Conservation (phyloP, 2,113 vertebrate species). For the Montifringilla adamsi region DNA sequence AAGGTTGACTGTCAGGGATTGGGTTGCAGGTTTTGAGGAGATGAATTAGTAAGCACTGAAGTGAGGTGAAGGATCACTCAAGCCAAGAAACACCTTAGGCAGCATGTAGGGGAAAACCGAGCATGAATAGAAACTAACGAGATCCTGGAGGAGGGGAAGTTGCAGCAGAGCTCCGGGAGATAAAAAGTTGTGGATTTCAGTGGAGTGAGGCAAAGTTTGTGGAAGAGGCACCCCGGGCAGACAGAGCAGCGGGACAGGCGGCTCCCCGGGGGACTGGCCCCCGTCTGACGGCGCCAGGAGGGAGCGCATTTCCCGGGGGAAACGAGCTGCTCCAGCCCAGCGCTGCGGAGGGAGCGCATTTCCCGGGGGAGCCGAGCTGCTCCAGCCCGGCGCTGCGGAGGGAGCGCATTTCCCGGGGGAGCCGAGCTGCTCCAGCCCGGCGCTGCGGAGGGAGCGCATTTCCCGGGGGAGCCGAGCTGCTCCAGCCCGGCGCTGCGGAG, state of each 20-base stretch:
- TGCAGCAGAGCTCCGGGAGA: neutral
- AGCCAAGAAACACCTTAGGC: neutral
- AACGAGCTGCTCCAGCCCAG: neutral
- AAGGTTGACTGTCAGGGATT: neutral
- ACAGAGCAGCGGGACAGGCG: fast-evolving
- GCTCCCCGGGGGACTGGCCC: neutral
- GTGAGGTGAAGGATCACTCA: neutral
- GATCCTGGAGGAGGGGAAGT: neutral
- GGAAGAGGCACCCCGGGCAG: fast-evolving
- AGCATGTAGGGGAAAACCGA: fast-evolving
- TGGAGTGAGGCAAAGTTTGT: fast-evolving
- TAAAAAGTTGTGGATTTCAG: neutral
- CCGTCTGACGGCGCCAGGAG: no score
- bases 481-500: fast-evolving
- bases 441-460: no score
- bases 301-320: fast-evolving
- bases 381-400: no score
- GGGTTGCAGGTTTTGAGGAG: neutral
- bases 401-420: neutral
- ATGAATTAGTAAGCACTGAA: neutral
- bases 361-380: no score
- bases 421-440: no score
- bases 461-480: fast-evolving
- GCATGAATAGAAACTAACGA: neutral
- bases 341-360: neutral